These are phyloP conservation scores for Epiblema foenella DNA, from an alignment of 2,888 invertebrate genomes.

Conservation along the genomic window DNA sequence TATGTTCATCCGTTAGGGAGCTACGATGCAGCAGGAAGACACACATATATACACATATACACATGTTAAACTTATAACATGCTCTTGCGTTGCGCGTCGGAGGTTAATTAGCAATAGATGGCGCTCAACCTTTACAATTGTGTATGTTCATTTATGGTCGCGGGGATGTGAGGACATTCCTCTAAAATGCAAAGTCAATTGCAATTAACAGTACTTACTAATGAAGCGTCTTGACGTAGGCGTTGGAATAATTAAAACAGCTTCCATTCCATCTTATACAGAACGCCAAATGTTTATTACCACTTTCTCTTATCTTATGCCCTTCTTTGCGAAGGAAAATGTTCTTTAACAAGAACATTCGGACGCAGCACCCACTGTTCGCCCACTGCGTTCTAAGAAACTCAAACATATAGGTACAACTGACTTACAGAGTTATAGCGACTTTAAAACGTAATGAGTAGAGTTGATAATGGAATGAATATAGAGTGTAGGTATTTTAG, in stretches of 20 bases:
- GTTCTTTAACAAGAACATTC: conserved; percentile 22
- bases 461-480: background rate
- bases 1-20: too few relatives aligned
- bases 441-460: background rate
- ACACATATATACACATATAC: too few relatives aligned
- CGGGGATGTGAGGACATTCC: background rate
- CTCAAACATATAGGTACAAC: too few relatives aligned
- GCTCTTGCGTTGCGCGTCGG: too few relatives aligned
- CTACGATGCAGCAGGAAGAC: too few relatives aligned
- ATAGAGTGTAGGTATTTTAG: background rate
- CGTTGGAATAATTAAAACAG: conserved; percentile 21
- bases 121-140: background rate
- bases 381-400: conserved; percentile 33
- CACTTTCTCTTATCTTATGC: background rate
- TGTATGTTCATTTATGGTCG: conserved; percentile 10
- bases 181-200: conserved; percentile 8
- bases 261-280: background rate
- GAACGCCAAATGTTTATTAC: background rate
- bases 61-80: too few relatives aligned
- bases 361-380: conserved; percentile 28
- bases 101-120: too few relatives aligned
- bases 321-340: background rate
- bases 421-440: background rate
- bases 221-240: conserved; percentile 14
- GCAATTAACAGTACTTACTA: conserved; percentile 34